These are phyloP conservation scores for Pimephales promelas DNA, from an alignment of 2,113 vertebrate genomes.

Conservation along the genomic window DNA sequence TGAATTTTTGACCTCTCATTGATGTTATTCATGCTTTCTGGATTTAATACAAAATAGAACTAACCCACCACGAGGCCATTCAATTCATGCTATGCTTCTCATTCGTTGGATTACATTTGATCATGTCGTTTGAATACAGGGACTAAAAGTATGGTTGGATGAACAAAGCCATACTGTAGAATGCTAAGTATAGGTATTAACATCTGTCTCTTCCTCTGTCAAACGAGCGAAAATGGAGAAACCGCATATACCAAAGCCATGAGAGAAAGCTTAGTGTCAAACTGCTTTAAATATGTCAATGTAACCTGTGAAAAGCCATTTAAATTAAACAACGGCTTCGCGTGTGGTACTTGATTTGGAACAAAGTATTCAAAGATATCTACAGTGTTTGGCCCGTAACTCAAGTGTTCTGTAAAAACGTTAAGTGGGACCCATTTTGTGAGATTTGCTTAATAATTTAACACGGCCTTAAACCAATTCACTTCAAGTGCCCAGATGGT, in stretches of 20 bases:
- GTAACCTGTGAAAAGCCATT: constrained; percentile 31
- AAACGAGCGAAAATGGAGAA: constrained; percentile 30
- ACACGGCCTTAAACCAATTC: constrained; percentile 67
- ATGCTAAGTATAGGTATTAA: constrained; percentile 35
- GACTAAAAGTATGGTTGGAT: constrained; percentile 23
- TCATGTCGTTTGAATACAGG: not conserved
- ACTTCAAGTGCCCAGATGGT: constrained; percentile 71
- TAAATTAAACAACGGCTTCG: constrained; percentile 17
- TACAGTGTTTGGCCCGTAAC: constrained; percentile 41
- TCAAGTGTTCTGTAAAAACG: constrained; percentile 51
- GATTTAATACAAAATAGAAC: not conserved
- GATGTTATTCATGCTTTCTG: not conserved
- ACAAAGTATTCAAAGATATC: not conserved
- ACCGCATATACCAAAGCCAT: constrained; percentile 24
- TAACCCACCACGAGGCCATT: not conserved
- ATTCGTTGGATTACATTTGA: constrained; percentile 31
- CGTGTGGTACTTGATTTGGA: constrained; percentile 7
- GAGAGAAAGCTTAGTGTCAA: constrained; percentile 43
- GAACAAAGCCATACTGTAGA: constrained; percentile 32
- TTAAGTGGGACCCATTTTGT: constrained; percentile 62
- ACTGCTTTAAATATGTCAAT: constrained; percentile 37
- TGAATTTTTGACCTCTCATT: not conserved
- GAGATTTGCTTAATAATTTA: constrained; percentile 73
- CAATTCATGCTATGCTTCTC: constrained; percentile 8
- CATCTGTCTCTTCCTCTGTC: constrained; percentile 39